phyloP scores from a whole-genome alignment of 2,113 vertebrate species.

The Entosphenus tridentatus region DNA sequence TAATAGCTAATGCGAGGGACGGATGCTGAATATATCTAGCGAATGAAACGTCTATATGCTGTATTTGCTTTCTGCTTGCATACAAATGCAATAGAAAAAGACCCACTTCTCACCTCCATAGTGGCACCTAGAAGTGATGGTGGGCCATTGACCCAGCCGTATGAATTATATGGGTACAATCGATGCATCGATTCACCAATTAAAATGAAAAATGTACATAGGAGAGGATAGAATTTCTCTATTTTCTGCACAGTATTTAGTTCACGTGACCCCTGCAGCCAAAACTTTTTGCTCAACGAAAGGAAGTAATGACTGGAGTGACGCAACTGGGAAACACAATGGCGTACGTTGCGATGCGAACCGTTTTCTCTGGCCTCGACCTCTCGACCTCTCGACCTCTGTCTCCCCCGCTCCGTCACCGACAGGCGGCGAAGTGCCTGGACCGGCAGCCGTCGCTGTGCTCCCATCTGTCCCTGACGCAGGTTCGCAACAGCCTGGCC shows the following conservation, averaged over 20 bases:
- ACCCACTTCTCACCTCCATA: too few species aligned
- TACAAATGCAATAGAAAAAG: too few species aligned
- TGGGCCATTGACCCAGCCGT: constrained; percentile 12
- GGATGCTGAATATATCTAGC: too few species aligned
- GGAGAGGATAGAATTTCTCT: not conserved
- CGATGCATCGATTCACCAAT: constrained; percentile 2
- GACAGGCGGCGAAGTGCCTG: constrained; percentile 53
- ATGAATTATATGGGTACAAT: constrained; percentile 11
- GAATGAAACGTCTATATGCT: too few species aligned
- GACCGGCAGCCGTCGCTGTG: constrained; percentile 68
- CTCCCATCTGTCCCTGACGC: constrained; percentile 80
- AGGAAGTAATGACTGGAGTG: not conserved
- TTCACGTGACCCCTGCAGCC: too few species aligned
- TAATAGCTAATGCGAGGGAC: too few species aligned
- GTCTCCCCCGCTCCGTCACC: constrained; percentile 4
- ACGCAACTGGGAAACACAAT: not conserved
- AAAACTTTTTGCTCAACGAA: not conserved
- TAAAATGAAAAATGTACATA: constrained; percentile 5
- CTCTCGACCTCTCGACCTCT: not conserved
- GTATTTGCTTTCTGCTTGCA: too few species aligned
- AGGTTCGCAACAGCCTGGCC: constrained; percentile 91
- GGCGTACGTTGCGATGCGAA: not conserved
- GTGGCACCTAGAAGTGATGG: too few species aligned
- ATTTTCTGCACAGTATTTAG: too few species aligned
- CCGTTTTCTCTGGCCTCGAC: not conserved